Evolutionary conservation across 2,888 invertebrate species (phyloP).

Genomic region (Colostygia pectinataria): DNA sequence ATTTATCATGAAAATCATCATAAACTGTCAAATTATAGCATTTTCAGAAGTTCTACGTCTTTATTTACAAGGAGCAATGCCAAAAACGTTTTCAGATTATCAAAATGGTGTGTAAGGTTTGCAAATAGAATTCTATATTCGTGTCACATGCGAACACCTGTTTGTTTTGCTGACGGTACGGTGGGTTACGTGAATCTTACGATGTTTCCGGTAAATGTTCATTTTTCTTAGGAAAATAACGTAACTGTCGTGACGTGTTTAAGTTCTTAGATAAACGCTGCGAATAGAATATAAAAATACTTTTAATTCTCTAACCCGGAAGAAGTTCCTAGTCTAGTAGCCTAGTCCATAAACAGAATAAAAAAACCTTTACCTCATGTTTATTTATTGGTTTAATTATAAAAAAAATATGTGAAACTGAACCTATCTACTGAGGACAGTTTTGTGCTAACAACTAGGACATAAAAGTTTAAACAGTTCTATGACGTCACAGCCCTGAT

Average conservation of each 20-base stretch:
- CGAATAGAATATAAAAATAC: no score
- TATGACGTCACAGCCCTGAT: no score
- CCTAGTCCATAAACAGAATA: no score
- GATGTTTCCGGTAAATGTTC: slow-evolving; percentile 16
- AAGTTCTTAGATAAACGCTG: neutral
- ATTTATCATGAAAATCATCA: no score
- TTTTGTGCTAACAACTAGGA: no score
- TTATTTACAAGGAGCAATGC: slow-evolving; percentile 21
- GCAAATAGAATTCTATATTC: slow-evolving; percentile 33
- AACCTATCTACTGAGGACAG: no score
- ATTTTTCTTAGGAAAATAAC: slow-evolving; percentile 18
- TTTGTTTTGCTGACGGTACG: slow-evolving; percentile 24
- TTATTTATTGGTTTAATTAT: no score
- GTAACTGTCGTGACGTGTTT: slow-evolving; percentile 8
- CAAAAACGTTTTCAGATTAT: slow-evolving; percentile 18
- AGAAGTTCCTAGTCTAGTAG: no score
- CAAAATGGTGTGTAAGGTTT: slow-evolving; percentile 17
- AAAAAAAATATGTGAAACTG: no score
- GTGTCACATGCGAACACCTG: slow-evolving; percentile 23
- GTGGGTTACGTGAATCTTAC: slow-evolving; percentile 19
- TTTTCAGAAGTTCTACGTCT: neutral
- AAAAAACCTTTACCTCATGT: no score
- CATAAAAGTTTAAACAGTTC: no score
- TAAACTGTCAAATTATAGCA: neutral
- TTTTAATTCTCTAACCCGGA: no score